Evolutionary conservation across 1,140 invertebrate species (phyloP), one percentile per base, ranked within the genome.

Genomic region (roundworm (Caenorhabditis elegans)): DNA sequence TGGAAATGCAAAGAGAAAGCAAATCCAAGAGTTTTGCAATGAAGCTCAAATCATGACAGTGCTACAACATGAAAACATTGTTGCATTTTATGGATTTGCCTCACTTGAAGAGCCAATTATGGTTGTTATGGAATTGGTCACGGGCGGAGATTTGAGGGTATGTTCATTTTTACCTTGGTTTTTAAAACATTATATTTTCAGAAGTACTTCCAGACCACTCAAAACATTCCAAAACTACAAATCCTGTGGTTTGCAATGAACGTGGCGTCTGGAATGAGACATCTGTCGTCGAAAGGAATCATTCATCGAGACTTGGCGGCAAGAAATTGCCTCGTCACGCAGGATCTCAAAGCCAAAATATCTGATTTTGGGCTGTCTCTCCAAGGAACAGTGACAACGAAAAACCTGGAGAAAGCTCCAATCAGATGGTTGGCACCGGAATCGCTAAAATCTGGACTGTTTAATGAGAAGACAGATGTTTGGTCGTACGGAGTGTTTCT

Each of bases 381-480:
- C 3, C 47, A 70, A 22, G 79, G 48, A 3, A 17, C 36, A 15
- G 19, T 75, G 22, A 39, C 13, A n/a, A 26, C 31, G 0, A 48
- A 60, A 26, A 60, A 70, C 26, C 51, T 80, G 11, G 15, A 49
- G 24, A 80, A 80, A 26, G 85, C 92, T 6, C 92, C 92, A 4
- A 91, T 93, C 11, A 86, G 92, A 28, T 93, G 93, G 93, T 98
- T 98, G 96, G 95, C 96, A 55, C 95, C 96, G 1, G 97, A 99
- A 90, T 95, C 95, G 2, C 96, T 98, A 88, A 90, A 97, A 3
- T 98, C 97, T 91, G 96, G 95, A 13, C 86, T 97, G 91, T 98
- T 98, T 87, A 97, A 96, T 2, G 96, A 95, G 0, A 96, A 98
- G 90, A 96, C 95, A 85, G 96, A 98, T 90, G 95, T 98, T 3